phyloP scores from a whole-genome alignment of 2,888 invertebrate genomes.

The Aleiodes alternator region DNA sequence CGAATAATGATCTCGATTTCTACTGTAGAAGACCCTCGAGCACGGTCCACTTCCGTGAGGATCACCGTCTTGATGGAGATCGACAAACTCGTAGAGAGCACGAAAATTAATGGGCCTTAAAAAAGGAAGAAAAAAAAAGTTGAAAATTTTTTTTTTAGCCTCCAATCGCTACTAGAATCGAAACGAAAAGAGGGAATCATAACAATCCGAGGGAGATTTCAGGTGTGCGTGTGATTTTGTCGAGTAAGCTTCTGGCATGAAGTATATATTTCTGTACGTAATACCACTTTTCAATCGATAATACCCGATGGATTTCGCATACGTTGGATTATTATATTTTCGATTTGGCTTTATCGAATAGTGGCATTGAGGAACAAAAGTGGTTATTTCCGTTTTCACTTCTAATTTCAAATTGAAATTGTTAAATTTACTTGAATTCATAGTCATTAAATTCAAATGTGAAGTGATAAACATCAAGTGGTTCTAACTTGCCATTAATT shows the following conservation, averaged over 20 bases:
- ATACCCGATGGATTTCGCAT: too few species aligned
- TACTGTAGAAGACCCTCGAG: conserved; percentile 85
- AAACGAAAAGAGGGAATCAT: not conserved
- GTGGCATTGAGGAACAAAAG: too few species aligned
- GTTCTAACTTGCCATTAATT: too few species aligned
- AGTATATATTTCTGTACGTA: not conserved
- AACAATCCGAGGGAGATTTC: not conserved
- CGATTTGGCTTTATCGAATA: too few species aligned
- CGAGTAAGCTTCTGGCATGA: conserved; percentile 6
- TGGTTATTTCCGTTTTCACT: too few species aligned
- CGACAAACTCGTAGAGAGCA: conserved; percentile 92
- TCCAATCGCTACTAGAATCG: too few species aligned
- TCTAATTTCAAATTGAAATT: too few species aligned
- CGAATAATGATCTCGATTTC: conserved; percentile 79
- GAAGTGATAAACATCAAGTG: too few species aligned
- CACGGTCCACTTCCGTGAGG: conserved; percentile 85
- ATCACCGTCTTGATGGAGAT: conserved; percentile 90
- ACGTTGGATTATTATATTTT: too few species aligned
- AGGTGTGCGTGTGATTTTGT: conserved; percentile 20
- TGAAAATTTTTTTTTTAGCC: not conserved
- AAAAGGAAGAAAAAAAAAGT: conserved; percentile 42
- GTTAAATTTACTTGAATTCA: too few species aligned
- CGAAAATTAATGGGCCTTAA: conserved; percentile 89
- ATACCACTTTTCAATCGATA: not conserved
- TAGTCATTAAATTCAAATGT: too few species aligned